Evolutionary conservation across 37 sponge, comb jelly and placozoan genomes (phyloP).

Genomic region (Axinella damicornis): DNA sequence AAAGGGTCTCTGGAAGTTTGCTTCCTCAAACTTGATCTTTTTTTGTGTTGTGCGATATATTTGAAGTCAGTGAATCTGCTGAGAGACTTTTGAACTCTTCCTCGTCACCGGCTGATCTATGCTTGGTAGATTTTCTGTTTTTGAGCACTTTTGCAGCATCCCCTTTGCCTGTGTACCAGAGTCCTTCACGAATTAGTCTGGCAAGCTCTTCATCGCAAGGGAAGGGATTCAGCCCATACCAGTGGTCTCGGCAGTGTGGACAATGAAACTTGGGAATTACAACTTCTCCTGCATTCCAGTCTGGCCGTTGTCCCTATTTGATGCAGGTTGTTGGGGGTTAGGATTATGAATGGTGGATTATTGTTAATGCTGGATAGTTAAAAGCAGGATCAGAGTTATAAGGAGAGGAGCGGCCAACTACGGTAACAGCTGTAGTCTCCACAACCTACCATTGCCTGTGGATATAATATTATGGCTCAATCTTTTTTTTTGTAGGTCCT

Average conservation of each 20-base stretch:
- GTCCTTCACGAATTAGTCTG: constrained; percentile 67
- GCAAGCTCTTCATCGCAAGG: constrained; percentile 88
- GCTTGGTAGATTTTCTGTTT: not conserved
- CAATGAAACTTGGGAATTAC: constrained; percentile 83
- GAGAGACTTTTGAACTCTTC: constrained; percentile 6
- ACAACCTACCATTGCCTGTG: no score
- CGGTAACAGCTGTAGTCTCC: no score
- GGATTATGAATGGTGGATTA: no score
- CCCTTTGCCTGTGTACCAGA: constrained; percentile 57
- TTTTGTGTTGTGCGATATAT: not conserved
- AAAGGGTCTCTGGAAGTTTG: not conserved
- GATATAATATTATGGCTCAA: no score
- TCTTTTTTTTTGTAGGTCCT: no score
- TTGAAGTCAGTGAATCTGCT: not conserved
- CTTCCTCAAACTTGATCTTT: not conserved
- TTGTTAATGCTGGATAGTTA: no score
- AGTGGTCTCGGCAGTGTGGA: constrained; percentile 85
- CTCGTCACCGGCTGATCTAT: not conserved
- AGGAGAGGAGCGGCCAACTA: no score
- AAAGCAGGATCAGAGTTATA: no score
- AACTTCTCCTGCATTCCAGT: constrained; percentile 79
- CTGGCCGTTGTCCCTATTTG: constrained; percentile 22
- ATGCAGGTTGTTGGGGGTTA: no score
- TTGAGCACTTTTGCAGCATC: not conserved
- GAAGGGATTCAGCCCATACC: constrained; percentile 74